phyloP scores from a whole-genome alignment of 2,113 vertebrate genomes.

The Piaya cayana region DNA sequence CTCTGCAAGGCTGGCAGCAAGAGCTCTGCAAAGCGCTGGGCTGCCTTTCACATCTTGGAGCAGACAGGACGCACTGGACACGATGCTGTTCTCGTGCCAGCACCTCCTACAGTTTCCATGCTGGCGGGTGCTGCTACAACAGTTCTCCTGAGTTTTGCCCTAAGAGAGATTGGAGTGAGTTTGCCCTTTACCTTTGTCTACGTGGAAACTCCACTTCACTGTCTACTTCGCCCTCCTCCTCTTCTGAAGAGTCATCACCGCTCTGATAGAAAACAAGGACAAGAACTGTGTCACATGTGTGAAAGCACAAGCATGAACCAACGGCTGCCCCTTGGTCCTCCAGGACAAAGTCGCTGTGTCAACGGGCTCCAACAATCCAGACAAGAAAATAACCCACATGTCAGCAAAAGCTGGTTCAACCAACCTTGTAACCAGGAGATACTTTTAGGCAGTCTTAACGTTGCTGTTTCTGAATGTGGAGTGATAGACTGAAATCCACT shows the following conservation, averaged over 20 bases:
- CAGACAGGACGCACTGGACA: not conserved
- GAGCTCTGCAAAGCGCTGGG: not conserved
- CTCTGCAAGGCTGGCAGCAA: not conserved
- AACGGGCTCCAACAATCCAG: not conserved
- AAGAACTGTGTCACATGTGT: not conserved
- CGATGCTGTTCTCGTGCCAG: not conserved
- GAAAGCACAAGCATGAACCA: not conserved
- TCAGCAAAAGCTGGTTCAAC: not conserved
- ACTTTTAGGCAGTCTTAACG: not conserved
- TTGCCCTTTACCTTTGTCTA: slow-evolving; percentile 88
- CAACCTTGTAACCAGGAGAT: not conserved
- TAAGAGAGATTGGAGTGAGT: not conserved
- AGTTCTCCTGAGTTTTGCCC: not conserved
- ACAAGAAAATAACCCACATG: not conserved
- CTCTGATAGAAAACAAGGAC: slow-evolving; percentile 76
- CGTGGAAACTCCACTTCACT: slow-evolving; percentile 98
- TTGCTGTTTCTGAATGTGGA: not conserved
- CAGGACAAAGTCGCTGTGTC: not conserved
- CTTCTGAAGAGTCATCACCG: slow-evolving; percentile 95
- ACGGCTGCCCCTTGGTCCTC: not conserved
- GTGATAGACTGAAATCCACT: not conserved
- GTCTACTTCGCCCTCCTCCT: slow-evolving; percentile 98
- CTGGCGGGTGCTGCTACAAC: not conserved
- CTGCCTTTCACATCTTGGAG: not conserved
- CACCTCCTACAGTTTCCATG: not conserved